A percentile compares a stretch with the other conserved stretches of the same genome.
phyloP scores from a whole-genome alignment of 2,113 vertebrate species.

The Istiophorus platypterus region DNA sequence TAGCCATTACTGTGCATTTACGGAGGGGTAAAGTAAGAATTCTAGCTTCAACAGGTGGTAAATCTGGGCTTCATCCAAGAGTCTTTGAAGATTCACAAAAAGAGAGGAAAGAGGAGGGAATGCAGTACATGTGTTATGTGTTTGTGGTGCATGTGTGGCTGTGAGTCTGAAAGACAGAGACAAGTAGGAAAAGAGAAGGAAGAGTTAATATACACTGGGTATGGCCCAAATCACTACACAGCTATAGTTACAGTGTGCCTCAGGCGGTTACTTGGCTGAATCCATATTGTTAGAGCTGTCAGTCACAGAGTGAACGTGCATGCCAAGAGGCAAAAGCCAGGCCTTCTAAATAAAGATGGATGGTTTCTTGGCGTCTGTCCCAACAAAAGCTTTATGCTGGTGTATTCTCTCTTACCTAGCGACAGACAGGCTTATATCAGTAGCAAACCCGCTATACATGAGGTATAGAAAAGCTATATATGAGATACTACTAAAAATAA shows the following conservation, averaged over 20 bases:
- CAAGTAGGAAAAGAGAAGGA: conserved; percentile 29
- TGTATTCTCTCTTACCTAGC: conserved; percentile 71
- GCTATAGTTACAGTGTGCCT: conserved; percentile 59
- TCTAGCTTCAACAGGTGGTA: conserved; percentile 8
- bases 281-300: conserved; percentile 77
- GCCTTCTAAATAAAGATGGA: conserved; percentile 73
- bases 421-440: conserved; percentile 48
- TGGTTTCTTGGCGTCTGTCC: conserved; percentile 75
- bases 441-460: conserved; percentile 38
- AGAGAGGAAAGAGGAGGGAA: not conserved
- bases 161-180: conserved; percentile 9
- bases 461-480: conserved; percentile 27
- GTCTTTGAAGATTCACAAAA: not conserved
- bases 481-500: conserved; percentile 1
- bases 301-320: conserved; percentile 66
- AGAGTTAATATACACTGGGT: conserved; percentile 43
- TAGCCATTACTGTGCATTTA: not conserved
- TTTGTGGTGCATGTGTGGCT: not conserved
- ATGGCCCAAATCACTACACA: conserved; percentile 52
- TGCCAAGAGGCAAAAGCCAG: conserved; percentile 61
- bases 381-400: conserved; percentile 49
- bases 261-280: conserved; percentile 55
- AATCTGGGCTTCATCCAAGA: not conserved
- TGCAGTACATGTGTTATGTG: conserved; percentile 1
- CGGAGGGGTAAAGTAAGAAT: not conserved